These are phyloP conservation scores for Haemorhous mexicanus DNA, from an alignment of 2,113 vertebrate species.

Conservation along the genomic window DNA sequence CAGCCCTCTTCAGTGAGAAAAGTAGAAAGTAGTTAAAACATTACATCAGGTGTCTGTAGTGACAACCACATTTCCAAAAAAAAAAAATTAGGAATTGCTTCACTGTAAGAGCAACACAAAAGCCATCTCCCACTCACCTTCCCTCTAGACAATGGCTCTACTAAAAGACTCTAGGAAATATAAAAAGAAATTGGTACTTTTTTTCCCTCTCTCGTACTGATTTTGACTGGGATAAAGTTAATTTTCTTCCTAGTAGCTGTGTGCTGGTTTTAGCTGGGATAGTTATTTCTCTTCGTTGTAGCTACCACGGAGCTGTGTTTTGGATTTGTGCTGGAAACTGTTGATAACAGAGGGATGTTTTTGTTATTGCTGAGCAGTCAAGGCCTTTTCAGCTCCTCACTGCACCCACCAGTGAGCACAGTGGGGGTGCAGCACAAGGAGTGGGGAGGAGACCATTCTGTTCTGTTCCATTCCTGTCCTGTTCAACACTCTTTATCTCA, in stretches of 20 bases:
- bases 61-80: not conserved
- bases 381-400: not conserved
- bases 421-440: not conserved
- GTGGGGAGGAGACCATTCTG: not conserved
- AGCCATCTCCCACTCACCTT: not conserved
- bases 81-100: not conserved
- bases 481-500: not conserved
- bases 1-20: not conserved
- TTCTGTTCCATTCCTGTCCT: not conserved
- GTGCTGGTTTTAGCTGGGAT: not conserved
- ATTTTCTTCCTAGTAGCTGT: not conserved
- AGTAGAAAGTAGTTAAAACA: not conserved
- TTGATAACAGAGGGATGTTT: not conserved
- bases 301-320: not conserved
- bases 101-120: not conserved
- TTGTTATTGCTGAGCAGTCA: not conserved
- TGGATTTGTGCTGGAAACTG: not conserved
- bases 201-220: not conserved
- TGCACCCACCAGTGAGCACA: not conserved
- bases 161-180: not conserved
- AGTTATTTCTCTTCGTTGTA: not conserved
- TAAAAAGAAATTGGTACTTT: not conserved
- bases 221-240: not conserved
- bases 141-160: not conserved
- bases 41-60: not conserved